Evolutionary conservation across 2,113 vertebrate genomes (phyloP).

Genomic region (Gallinago media): DNA sequence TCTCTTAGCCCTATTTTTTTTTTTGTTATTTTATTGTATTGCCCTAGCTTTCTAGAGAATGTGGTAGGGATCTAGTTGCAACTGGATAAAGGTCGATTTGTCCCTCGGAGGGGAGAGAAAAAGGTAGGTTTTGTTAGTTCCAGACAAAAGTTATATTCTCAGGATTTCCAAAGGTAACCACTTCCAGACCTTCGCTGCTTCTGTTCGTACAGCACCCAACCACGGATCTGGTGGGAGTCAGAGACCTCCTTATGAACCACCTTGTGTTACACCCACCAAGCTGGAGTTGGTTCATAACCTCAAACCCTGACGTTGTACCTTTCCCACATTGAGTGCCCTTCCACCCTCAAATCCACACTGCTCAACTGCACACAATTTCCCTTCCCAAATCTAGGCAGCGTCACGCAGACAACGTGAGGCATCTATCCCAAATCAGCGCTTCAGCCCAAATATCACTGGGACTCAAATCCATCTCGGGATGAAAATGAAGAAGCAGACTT

Average conservation of each 20-base stretch:
- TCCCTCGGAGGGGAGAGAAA: conserved; percentile 70
- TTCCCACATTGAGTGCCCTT: not conserved
- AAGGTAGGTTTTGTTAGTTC: not conserved
- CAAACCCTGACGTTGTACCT: not conserved
- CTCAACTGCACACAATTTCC: rapidly evolving
- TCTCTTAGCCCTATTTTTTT: not conserved
- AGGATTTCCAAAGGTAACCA: not conserved
- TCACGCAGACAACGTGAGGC: not conserved
- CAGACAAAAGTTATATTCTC: not conserved
- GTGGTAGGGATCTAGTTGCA: not conserved
- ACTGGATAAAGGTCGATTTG: conserved; percentile 76
- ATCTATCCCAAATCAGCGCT: not conserved
- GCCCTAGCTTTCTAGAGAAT: not conserved
- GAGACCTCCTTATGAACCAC: not conserved
- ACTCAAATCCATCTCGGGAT: not conserved
- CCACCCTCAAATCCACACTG: not conserved
- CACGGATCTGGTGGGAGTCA: not conserved
- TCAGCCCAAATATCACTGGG: not conserved
- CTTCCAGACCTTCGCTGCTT: not conserved
- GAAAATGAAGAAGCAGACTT: not conserved
- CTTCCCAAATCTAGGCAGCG: not conserved
- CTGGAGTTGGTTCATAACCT: not conserved
- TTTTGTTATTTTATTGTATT: not conserved
- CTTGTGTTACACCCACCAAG: not conserved
- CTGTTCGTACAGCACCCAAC: not conserved